Evolutionary conservation across 2,797 vertebrate species (phyloP).

Genomic region (Choloepus didactylus): DNA sequence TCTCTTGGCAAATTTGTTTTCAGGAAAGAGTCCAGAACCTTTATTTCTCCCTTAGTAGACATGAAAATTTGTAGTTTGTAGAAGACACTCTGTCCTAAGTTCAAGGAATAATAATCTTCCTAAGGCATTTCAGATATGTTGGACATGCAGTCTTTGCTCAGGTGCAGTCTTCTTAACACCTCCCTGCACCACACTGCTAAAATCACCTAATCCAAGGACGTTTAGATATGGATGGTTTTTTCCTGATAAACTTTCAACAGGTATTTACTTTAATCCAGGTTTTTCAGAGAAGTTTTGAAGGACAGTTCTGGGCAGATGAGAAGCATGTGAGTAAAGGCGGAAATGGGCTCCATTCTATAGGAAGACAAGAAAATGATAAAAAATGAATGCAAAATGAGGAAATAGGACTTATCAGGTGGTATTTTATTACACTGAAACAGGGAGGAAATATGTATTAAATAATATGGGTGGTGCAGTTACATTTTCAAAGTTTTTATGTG

Average conservation of each 20-base stretch:
- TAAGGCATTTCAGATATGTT: neutral
- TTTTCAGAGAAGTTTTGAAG: conserved; percentile 24
- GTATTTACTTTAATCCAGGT: neutral
- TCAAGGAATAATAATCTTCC: neutral
- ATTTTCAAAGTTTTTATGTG: neutral
- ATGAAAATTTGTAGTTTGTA: neutral
- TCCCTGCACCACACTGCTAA: neutral
- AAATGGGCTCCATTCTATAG: neutral
- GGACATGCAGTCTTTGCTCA: neutral
- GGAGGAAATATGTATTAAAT: neutral
- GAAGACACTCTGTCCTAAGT: neutral
- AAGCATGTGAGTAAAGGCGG: neutral
- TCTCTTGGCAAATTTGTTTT: neutral
- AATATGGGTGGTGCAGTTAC: neutral
- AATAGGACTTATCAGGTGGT: neutral
- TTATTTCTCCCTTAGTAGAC: neutral
- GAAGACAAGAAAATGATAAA: neutral
- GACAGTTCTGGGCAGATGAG: neutral
- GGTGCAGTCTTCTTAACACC: neutral
- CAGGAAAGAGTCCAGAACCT: neutral
- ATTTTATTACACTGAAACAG: neutral
- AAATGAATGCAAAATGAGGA: neutral
- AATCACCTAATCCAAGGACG: neutral
- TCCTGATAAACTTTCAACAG: neutral
- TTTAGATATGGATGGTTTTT: neutral